Evolutionary conservation across 2,113 vertebrate genomes (phyloP).

Genomic region (Petroica traversi): DNA sequence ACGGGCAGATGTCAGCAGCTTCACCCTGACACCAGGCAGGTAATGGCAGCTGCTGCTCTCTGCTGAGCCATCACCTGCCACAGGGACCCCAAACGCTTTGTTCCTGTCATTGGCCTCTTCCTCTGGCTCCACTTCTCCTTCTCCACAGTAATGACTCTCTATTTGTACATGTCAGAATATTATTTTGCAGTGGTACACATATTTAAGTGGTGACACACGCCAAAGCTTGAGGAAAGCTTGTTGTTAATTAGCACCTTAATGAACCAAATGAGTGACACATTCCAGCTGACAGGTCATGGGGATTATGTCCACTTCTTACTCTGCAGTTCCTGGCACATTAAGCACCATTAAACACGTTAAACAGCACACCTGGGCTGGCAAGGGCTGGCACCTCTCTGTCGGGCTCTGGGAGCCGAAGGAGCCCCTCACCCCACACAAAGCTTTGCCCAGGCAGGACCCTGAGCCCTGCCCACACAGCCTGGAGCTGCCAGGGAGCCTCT

Average conservation of each 20-base stretch:
- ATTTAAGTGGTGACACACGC: background rate
- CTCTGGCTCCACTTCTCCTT: background rate
- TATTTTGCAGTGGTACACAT: background rate
- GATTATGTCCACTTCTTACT: background rate
- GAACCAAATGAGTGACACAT: background rate
- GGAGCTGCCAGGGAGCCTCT: background rate
- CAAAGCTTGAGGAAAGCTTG: constrained; percentile 10
- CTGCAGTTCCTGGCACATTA: background rate
- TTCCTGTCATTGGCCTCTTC: constrained; percentile 8
- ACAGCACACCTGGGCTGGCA: rapidly evolving
- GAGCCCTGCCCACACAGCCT: background rate
- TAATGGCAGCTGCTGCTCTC: background rate
- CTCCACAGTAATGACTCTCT: background rate
- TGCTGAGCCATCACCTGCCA: background rate
- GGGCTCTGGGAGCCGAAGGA: background rate
- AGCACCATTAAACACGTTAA: background rate
- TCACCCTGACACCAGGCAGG: background rate
- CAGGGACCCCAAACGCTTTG: background rate
- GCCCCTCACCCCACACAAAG: rapidly evolving
- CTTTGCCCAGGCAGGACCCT: background rate
- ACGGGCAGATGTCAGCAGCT: background rate
- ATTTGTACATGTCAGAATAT: background rate
- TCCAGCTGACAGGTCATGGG: background rate
- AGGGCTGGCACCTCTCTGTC: background rate
- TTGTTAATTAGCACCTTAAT: constrained; percentile 30